Percentiles rank a stretch among this genome's conserved stretches.
Evolutionary conservation across 2,113 vertebrate species (phyloP).

Genomic region (Megatriorchis doriae): DNA sequence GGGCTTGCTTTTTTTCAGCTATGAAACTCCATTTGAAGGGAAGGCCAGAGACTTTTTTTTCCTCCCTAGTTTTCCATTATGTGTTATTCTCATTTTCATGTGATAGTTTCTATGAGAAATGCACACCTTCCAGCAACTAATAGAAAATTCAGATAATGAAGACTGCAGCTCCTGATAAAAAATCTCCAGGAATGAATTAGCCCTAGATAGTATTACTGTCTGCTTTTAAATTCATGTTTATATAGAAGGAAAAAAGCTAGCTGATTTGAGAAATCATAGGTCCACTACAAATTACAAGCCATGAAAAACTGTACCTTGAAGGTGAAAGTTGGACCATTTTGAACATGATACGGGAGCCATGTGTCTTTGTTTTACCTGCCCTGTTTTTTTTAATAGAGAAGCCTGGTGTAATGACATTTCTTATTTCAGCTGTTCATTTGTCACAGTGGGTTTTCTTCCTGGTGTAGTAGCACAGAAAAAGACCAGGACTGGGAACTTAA

Average conservation of each 20-base stretch:
- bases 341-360: background rate
- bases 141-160: slow-evolving; percentile 43
- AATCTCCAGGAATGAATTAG: slow-evolving; percentile 2
- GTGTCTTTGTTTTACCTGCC: slow-evolving; percentile 6
- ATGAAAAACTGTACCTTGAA: background rate
- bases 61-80: background rate
- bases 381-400: background rate
- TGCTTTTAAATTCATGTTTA: slow-evolving; percentile 10
- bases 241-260: background rate
- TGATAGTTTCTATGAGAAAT: slow-evolving; percentile 12
- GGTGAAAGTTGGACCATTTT: background rate
- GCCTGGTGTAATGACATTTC: background rate
- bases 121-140: slow-evolving; percentile 35
- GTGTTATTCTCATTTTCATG: background rate
- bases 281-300: background rate
- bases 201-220: background rate
- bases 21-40: background rate
- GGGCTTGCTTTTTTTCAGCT: background rate
- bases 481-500: background rate
- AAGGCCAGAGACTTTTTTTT: background rate
- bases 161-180: slow-evolving; percentile 18
- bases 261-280: background rate
- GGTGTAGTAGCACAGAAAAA: background rate
- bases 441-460: background rate
- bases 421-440: background rate